phyloP scores from a whole-genome alignment of 2,888 invertebrate species.

The Lumbricus terrestris region DNA sequence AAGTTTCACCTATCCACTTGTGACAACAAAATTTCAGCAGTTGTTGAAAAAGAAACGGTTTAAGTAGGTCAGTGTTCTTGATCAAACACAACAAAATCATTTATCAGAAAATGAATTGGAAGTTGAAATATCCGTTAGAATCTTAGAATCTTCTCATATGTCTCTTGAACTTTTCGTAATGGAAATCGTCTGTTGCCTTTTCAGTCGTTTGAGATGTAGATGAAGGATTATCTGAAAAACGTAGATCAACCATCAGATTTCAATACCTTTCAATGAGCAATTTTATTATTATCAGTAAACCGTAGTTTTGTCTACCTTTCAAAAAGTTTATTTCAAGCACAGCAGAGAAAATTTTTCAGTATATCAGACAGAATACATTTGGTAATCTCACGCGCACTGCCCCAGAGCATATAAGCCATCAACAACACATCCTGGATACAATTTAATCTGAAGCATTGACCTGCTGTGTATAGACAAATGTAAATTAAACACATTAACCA shows the following conservation, averaged over 20 bases:
- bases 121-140: background rate
- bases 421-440: background rate
- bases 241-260: background rate
- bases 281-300: background rate
- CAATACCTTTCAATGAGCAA: background rate
- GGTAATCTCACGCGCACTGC: background rate
- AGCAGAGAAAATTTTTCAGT: background rate
- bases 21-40: too few relatives aligned
- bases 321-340: background rate
- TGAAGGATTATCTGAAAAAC: background rate
- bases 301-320: background rate
- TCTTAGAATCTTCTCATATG: constrained; percentile 78
- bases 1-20: too few relatives aligned
- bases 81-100: background rate
- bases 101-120: background rate
- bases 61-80: background rate
- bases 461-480: background rate
- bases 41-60: background rate
- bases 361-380: background rate
- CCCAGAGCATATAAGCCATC: background rate
- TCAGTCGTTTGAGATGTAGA: constrained; percentile 66
- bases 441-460: background rate
- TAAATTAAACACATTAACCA: background rate
- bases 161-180: constrained; percentile 93
- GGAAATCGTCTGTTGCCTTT: constrained; percentile 93